Evolutionary conservation across 2,888 invertebrate genomes (phyloP).

Genomic region (Pterobdella sp.): DNA sequence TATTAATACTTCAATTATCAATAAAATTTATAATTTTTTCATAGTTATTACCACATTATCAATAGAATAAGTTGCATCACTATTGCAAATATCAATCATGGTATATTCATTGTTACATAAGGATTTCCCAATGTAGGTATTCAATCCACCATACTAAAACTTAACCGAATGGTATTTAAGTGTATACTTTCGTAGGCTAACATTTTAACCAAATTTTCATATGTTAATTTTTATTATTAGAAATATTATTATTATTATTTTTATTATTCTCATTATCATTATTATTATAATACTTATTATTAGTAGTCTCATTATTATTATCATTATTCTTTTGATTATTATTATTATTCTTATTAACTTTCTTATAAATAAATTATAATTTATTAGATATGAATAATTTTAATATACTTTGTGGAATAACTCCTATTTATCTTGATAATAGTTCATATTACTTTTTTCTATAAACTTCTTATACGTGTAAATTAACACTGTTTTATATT

Average conservation of each 20-base stretch:
- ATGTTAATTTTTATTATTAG: neutral
- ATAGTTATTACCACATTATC: too few relatives aligned
- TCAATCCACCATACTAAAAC: too few relatives aligned
- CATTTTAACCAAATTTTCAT: too few relatives aligned
- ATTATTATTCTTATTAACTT: neutral
- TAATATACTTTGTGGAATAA: neutral
- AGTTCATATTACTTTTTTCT: too few relatives aligned
- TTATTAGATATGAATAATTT: neutral
- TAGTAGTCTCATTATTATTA: neutral
- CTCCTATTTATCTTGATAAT: neutral
- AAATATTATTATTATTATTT: neutral
- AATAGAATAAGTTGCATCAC: too few relatives aligned
- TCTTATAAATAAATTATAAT: neutral
- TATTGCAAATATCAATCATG: too few relatives aligned
- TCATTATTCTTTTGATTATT: neutral
- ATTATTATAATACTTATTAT: neutral
- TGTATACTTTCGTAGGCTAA: too few relatives aligned
- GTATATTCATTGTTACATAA: too few relatives aligned
- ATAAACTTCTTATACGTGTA: neutral
- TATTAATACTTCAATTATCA: too few relatives aligned
- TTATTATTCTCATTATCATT: neutral
- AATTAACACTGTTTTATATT: neutral
- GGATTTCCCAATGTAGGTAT: too few relatives aligned
- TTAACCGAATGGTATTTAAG: too few relatives aligned
- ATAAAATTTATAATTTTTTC: too few relatives aligned